Base-by-base conservation (phyloP, 2,113 vertebrate genomes). In the Tyrannus savana region DNA sequence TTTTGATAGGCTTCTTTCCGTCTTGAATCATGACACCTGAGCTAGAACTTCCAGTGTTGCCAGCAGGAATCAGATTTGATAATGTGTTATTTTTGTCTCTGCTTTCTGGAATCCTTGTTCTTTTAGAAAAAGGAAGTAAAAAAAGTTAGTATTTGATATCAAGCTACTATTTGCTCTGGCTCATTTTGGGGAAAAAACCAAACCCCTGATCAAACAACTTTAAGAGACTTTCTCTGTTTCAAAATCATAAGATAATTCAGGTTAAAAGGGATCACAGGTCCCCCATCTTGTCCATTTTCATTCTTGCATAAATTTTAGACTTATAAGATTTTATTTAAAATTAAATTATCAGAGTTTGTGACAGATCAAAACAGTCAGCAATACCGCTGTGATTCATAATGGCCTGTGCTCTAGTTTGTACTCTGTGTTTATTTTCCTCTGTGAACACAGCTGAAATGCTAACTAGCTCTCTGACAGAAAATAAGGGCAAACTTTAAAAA, bases 1-100 rank as follows among this genome's bases (percentile, higher is more conserved):
- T 98, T 98, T 98, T 98, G 22, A 87, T 27, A 60, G 79, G 41
- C 72, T 96, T 98, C 89, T 96, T 98, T 75, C 95, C 67, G 47
- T 98, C 98, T 92, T 95, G 97, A 85, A 69, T 95, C 50, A 94
- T 77, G 16, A 93, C 64, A 25, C 67, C 74, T 47, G 72, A 85
- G 24, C 79, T 52, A 75, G 21, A 79, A 50, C 69, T 87, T 68
- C 79, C 39, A 52, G 21, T 81, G 35, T 15, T 87, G 59, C 46
- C 71, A 84, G 63, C 5, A 89, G 11, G 3, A 7, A 74, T 69
- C 3, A 1, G 33, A 56, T 46, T 68, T 49, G 73, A 63, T 37
- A 68, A 77, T 31, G 69, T 89, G 19, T 50, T 94, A 16, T 64
- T 94, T 96, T 77, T 96, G 17, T 59, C 42, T 87, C 84, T 96